These are phyloP conservation scores for Agrypnia vestita DNA, from an alignment of 1,140 invertebrate genomes.

Conservation along the genomic window DNA sequence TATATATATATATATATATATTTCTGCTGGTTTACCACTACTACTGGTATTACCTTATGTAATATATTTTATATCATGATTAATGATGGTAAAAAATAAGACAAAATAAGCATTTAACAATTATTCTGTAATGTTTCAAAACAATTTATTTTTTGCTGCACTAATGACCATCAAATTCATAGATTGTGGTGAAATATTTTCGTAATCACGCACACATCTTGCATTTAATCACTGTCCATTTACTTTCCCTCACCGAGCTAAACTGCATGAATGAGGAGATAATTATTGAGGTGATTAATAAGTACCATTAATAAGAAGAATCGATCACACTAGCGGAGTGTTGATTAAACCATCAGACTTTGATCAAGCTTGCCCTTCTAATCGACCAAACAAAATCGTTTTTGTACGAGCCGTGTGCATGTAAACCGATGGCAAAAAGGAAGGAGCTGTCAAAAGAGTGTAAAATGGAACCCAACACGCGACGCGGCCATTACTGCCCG, in stretches of 20 bases:
- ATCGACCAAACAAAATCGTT: constrained; percentile 41
- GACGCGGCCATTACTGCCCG: constrained; percentile 46
- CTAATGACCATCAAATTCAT: no score
- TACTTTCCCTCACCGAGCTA: not conserved
- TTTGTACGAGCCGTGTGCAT: constrained; percentile 32
- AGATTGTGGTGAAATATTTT: no score
- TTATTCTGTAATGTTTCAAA: no score
- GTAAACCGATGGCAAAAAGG: constrained; percentile 49
- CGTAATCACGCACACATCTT: no score
- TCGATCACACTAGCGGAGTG: constrained; percentile 14
- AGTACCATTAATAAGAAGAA: not conserved
- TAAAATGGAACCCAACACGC: constrained; percentile 54
- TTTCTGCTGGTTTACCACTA: no score
- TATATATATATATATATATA: no score
- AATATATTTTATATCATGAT: no score
- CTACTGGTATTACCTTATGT: no score
- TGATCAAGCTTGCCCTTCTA: constrained; percentile 31
- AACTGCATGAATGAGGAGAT: not conserved
- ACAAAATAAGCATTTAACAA: no score
- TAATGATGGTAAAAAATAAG: no score
- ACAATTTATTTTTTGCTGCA: no score
- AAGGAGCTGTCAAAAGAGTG: constrained; percentile 57
- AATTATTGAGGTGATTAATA: not conserved
- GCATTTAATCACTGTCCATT: constrained; percentile 23
- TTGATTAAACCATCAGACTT: constrained; percentile 38